These are phyloP conservation scores for Rafetus swinhoei DNA, from an alignment of 2,113 vertebrate genomes.

Conservation along the genomic window DNA sequence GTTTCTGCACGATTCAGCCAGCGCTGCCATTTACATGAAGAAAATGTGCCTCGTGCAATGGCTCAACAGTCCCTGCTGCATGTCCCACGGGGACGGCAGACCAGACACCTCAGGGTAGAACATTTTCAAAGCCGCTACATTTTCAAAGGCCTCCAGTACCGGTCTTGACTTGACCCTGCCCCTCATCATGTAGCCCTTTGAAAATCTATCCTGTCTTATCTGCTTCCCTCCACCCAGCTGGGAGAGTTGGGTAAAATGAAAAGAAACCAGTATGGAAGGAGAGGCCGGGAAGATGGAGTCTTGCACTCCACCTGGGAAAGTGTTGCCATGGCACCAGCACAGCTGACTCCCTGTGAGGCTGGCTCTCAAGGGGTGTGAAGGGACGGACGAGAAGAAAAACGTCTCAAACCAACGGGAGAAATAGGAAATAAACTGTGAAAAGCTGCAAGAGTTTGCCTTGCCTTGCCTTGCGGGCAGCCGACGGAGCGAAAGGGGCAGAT, in stretches of 20 bases:
- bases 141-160: neutral
- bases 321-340: neutral
- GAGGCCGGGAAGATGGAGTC: neutral
- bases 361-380: neutral
- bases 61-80: neutral
- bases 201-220: neutral
- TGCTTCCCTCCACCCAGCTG: neutral
- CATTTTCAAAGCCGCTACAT: neutral
- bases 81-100: neutral
- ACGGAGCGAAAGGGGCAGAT: neutral
- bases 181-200: neutral
- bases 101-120: no score
- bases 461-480: neutral
- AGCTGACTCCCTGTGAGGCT: neutral
- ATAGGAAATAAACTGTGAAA: neutral
- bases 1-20: neutral
- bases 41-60: neutral
- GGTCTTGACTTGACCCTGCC: neutral
- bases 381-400: neutral
- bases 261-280: neutral
- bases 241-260: neutral
- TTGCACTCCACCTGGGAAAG: neutral
- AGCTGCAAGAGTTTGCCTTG: neutral
- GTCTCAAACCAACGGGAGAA: neutral
- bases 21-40: neutral